Base-by-base conservation (phyloP, 2,113 vertebrate species). In the Chascanopsetta lugubris region DNA sequence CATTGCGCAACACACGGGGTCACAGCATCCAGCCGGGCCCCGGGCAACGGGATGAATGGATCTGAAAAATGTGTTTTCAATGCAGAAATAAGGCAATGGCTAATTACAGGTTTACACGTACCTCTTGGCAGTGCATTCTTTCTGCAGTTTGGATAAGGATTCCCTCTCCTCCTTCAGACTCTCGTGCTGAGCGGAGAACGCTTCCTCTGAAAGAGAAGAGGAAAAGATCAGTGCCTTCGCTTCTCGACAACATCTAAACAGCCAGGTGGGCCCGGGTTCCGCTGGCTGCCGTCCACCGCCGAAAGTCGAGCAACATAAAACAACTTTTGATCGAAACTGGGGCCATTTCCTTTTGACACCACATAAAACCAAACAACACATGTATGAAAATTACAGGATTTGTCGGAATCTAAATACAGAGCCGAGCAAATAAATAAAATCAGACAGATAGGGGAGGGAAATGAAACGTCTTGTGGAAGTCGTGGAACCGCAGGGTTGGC, bases 81-180 rank as follows among this genome's bases (percentile, higher is more conserved):
- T 29, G 65, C 45, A 77, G 46, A 70, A 69, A 76, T 68, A 36
- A 60, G 77, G 61, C 26, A 55, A 81, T 25, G 71, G n/a, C 10
- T 69, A 80, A 92, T 84, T 85, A 69, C 34, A 78, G 48, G 47
- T 54, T 67, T 21, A 57, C 20, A 66, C 82, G 91, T 93, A 98
- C 97, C 97, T 97, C 92, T 98, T 98, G n/a, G 95, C 95, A 25
- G 95, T 94, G 68, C 96, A 96, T 85, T 97, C 96, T 79, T 98
- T 98, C 72, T 93, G 94, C 70, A 93, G 65, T 75, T 94, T 95
- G 46, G 88, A 86, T 71, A 99, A 81, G 17, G 94, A 94, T 75
- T 95, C 94, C 2, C 91, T 94, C 76, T 97, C 94, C 40, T 91
- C 91, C 61, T 94, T 93, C 80, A 98, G 93, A 75, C 90, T 91